Evolutionary conservation across 2,888 invertebrate species (phyloP).

Genomic region (Xestia xanthographa): DNA sequence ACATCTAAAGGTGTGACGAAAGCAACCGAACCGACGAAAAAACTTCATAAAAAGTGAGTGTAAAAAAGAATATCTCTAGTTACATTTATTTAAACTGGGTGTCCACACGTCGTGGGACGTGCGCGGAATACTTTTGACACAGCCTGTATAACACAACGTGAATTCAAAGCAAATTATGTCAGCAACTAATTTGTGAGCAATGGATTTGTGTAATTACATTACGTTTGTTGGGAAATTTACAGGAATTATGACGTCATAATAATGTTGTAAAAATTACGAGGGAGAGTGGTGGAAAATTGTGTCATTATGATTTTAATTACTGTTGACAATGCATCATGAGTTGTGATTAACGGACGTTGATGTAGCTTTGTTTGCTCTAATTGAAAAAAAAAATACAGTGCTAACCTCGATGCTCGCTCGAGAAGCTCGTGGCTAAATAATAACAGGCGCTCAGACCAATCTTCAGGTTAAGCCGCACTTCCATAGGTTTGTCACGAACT

Average conservation of each 20-base stretch:
- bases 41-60: constrained; percentile 16
- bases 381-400: neutral
- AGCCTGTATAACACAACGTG: constrained; percentile 57
- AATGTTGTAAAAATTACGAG: constrained; percentile 28
- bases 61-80: constrained; percentile 24
- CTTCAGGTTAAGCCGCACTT: no score
- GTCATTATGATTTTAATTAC: constrained; percentile 36
- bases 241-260: constrained; percentile 32
- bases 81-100: constrained; percentile 40
- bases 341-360: neutral
- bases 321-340: constrained; percentile 19
- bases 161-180: constrained; percentile 70
- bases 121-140: constrained; percentile 45
- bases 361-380: neutral
- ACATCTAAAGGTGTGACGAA: no score
- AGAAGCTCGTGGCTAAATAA: no score
- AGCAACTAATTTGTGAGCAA: constrained; percentile 65
- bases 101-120: constrained; percentile 54
- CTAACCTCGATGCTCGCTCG: neutral
- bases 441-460: no score
- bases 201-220: constrained; percentile 61
- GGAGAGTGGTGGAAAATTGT: constrained; percentile 15
- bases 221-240: constrained; percentile 35
- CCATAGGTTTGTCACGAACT: no score
- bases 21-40: no score